phyloP scores from a whole-genome alignment of 2,888 invertebrate species.

The Eupelmus urozonus region DNA sequence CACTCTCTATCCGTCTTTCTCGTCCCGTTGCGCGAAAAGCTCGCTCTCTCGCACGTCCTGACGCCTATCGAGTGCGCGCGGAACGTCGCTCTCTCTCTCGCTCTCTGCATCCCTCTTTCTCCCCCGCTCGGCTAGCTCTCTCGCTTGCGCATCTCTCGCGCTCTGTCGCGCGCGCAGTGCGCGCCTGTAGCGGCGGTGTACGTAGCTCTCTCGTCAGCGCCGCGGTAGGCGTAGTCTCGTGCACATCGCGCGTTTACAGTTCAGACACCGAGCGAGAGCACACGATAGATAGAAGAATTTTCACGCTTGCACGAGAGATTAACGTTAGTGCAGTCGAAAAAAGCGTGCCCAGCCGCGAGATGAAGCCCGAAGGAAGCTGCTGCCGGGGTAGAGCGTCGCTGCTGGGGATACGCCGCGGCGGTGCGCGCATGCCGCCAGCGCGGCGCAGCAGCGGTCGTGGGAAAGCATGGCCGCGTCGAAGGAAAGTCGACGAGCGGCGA shows the following conservation, averaged over 20 bases:
- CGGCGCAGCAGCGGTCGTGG: neutral
- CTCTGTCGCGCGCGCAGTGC: constrained; percentile 16
- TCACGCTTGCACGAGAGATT: too few species aligned
- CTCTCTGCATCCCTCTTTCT: neutral
- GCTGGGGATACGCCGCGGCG: neutral
- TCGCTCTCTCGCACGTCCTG: constrained; percentile 23
- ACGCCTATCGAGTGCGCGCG: constrained; percentile 36
- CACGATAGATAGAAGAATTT: too few species aligned
- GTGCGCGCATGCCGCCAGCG: neutral
- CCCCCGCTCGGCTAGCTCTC: neutral
- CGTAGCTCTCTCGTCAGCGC: constrained; percentile 50
- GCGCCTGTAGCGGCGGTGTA: constrained; percentile 36
- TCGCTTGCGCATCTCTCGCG: constrained; percentile 4
- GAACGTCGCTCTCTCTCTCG: neutral
- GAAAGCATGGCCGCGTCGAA: constrained; percentile 8
- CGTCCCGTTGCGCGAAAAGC: constrained; percentile 3
- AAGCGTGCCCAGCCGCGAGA: too few species aligned
- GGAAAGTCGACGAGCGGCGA: neutral
- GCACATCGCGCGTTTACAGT: constrained; percentile 14
- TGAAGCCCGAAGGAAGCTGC: too few species aligned
- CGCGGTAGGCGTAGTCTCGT: constrained; percentile 55
- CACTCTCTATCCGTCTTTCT: neutral
- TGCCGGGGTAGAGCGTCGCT: too few species aligned
- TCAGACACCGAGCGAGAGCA: too few species aligned
- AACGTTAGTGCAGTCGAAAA: too few species aligned